Conservation (phyloP, 2,113 vertebrate genomes). For the Sorex fumeus region DNA sequence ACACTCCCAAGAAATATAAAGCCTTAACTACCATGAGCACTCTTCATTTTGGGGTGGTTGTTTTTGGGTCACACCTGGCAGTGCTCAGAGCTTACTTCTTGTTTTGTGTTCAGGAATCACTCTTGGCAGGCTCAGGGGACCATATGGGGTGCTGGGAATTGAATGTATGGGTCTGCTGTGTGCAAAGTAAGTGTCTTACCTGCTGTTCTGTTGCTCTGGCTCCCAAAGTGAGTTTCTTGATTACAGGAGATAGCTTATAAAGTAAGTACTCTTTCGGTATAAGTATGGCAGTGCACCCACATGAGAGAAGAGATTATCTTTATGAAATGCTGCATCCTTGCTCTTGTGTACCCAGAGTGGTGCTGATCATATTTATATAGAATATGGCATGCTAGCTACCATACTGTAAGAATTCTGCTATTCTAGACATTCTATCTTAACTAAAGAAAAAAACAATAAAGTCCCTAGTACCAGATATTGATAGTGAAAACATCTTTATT, state of each 20-base stretch:
- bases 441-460: conserved; percentile 14
- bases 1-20: too few species aligned
- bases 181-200: too few species aligned
- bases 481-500: neutral
- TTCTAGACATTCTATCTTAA: neutral
- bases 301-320: neutral
- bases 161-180: too few species aligned
- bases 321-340: neutral
- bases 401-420: neutral
- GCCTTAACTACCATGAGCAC: too few species aligned
- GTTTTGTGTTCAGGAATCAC: too few species aligned
- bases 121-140: too few species aligned
- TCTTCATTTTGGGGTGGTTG: too few species aligned
- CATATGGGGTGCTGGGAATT: too few species aligned
- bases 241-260: neutral
- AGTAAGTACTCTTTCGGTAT: neutral
- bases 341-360: neutral
- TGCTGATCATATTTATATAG: neutral
- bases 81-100: too few species aligned
- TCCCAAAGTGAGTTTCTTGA: neutral
- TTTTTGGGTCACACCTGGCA: too few species aligned
- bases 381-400: neutral
- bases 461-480: neutral
- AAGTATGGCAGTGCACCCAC: neutral
- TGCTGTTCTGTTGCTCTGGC: too few species aligned